A percentile compares a stretch with the other conserved stretches of the same genome.
Conservation (phyloP, 2,888 invertebrate species). For the Metalampra italica region DNA sequence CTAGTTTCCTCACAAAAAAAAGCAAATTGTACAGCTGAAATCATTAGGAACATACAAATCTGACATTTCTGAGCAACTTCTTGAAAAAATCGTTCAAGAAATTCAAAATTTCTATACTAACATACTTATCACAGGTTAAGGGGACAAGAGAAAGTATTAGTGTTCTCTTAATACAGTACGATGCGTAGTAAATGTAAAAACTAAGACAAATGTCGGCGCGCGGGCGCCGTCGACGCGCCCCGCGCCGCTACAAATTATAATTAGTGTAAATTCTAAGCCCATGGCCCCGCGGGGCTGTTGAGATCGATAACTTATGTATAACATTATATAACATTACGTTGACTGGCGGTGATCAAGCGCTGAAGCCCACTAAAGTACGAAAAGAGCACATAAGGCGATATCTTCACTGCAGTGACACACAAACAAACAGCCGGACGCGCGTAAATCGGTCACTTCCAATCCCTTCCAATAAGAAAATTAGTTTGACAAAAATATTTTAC, state of each 20-base stretch:
- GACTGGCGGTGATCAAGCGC: constrained; percentile 65
- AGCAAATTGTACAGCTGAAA: constrained; percentile 66
- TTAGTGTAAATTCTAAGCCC: constrained; percentile 64
- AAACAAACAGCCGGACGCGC: constrained; percentile 11
- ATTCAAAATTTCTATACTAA: constrained; percentile 65
- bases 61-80: constrained; percentile 68
- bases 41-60: constrained; percentile 68
- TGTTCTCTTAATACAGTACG: constrained; percentile 72
- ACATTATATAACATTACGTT: constrained; percentile 51
- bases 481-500: constrained; percentile 53
- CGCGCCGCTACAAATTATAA: constrained; percentile 50
- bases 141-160: constrained; percentile 77
- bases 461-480: constrained; percentile 45
- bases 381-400: constrained; percentile 46
- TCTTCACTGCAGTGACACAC: constrained; percentile 13
- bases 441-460: constrained; percentile 13
- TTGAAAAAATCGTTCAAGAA: constrained; percentile 62
- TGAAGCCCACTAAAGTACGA: constrained; percentile 52
- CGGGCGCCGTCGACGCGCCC: constrained; percentile 36
- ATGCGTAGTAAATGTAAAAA: constrained; percentile 56
- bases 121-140: constrained; percentile 79
- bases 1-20: constrained; percentile 58
- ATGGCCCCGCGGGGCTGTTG: constrained; percentile 65
- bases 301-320: constrained; percentile 68
- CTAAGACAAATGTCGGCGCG: constrained; percentile 69